Evolutionary conservation across 2,113 vertebrate species (phyloP), one percentile per base, ranked within the genome.

Genomic region (Nestor notabilis): DNA sequence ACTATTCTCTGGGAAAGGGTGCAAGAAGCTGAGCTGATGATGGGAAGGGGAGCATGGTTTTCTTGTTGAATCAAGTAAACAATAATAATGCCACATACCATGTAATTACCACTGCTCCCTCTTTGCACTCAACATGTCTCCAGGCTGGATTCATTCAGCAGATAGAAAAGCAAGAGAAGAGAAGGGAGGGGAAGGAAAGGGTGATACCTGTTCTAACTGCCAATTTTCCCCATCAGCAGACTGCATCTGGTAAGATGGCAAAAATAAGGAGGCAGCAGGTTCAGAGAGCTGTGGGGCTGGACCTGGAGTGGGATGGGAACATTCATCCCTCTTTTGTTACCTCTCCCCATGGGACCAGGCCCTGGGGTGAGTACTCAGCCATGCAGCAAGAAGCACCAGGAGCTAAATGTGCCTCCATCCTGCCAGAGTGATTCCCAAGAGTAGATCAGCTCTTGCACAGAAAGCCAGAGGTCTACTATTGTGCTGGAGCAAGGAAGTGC

Each of bases 11-110:
- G 49, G 56, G 43, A 79, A 66, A 92, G 50, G 65, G n/a, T 71
- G 43, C 47, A 35, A 71, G 74, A 70, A 89, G 35, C 33, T 9
- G 15, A 87, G 17, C 9, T 1, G 3, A 15, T 0, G 9, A 29
- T 0, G 3, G 49, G 72, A 89, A 18, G 4, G 11, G 55, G 33
- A 74, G 29, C 2, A 29, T 1, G 9, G 35, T 37, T 93, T 84
- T 53, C 44, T 69, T 50, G 47, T 39, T 55, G 74, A 82, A 58
- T 28, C 52, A 43, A 72, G 52, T 50, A 53, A 71, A 58, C 37
- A n/a, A 2, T 11, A 55, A 28, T 5, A 12, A 60, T 16, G 35
- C 12, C 56, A 76, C 46, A 21, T 19, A 63, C n/a, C 0, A 0
- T 60, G 75, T 63, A 82, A 95, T 88, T 83, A 68, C 7, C 70